Base-by-base conservation (phyloP, 35 echinoderm and acorn worm genomes). In the Apostichopus japonicus region DNA sequence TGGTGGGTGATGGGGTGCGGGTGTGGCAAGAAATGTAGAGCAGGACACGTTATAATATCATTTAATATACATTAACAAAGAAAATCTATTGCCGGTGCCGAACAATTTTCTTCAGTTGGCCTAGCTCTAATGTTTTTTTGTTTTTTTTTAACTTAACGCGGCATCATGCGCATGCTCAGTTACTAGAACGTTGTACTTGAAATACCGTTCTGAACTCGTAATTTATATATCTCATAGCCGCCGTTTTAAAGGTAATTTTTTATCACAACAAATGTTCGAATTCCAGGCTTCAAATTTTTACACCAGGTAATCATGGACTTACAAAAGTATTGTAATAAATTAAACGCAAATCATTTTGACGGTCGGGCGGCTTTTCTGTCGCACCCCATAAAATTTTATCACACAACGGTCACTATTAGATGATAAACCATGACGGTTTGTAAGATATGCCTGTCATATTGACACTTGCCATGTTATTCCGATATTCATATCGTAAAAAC, bases 181-280 rank as follows among this genome's bases (percentile, higher is more conserved):
- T 61, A 61, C 13, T 61, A 0, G 7, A 11, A 61, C 8, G 7
- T 61, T 61, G 57, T 8, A 10, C 57, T 8, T 61, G 57, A 61
- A 11, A 10, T 10, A 61, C 57, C 8, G 57, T 2, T 61, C 8
- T 44, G 33, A 44, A 44, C 33, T 61, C 57, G 57, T 61, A 61
- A 61, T 61, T 61, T 61, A 13, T 44, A 75, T 23, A 19, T 23
- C 15, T 75, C 71, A 75, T 75, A 6, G 71, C 71, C 71, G 15
- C 71, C 6, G 19, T 19, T 75, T 75, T 75, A 75, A 23, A 75
- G 71, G 71, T 23, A 75, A 75, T 75, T 75, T 75, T 75, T 19
- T 75, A 75, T 75, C 71, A 75, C 71, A 75, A 75, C 71, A 75
- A 75, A 75, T 75, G 71, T 75, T 75, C 71, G 71, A 19, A 75